Base-by-base conservation (phyloP, 2,888 invertebrate species). In the Phrixothrix hirtus region DNA sequence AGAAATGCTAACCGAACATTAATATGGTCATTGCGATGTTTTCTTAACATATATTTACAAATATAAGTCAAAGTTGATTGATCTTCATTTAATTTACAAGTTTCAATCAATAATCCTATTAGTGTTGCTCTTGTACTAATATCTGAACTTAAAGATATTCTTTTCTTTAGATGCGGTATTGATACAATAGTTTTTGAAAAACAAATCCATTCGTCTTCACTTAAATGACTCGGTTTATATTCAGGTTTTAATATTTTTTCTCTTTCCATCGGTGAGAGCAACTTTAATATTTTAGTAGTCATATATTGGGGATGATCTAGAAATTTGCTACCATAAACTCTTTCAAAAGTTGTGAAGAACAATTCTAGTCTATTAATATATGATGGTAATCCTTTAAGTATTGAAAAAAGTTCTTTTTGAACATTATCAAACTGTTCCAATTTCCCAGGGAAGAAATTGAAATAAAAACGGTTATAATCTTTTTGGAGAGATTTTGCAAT, bases 61-160 rank as follows among this genome's bases (percentile, higher is more conserved):
- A 51, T 12, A 0, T 45, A n/a, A 1, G 31, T 13, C 27, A 51
- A 13, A n/a, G 44, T 17, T 4, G 2, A 15, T 11, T 15, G 16
- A 29, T 51, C 45, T 10, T 26, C 25, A 17, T 51, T 51, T 13
- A 51, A 11, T 2, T 35, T 32, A 17, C 51, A 51, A 1, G 44
- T 45, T 31, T 34, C n/a, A 10, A 52, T 36, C 14, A 49, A 30
- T 13, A 9, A 27, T 1, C 14, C 10, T 4, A 49, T 30, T 1
- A 49, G 31, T 5, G 7, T 4, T 0, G 21, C 30, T 13, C 49
- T 35, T 4, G 36, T 36, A 1, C 7, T 13, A 5, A 30, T 16
- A 2, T 27, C 25, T 0, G 49, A 49, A 15, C 29, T 12, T 2
- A 49, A 27, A 12, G 35, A 21, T n/a, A 49, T 35, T 31, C 35